Evolutionary conservation across 2,797 vertebrate genomes (phyloP), one percentile per base, ranked within the genome.

Genomic region (Acanthis flammea): DNA sequence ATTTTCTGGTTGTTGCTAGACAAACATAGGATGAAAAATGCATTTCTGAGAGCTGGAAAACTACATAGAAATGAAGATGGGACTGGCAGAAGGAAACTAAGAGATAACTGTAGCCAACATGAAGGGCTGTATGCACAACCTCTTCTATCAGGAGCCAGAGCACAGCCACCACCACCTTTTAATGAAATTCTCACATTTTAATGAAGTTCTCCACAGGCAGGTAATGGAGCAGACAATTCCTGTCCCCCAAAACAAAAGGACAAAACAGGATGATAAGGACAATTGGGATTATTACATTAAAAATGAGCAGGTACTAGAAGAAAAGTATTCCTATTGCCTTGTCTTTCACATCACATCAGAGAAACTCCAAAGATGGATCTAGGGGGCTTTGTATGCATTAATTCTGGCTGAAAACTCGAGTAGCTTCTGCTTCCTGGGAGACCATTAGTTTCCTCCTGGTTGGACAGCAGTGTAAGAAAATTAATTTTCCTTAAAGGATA

Each of bases 91-190:
- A 77, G 14, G 30, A 70, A 86, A 62, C 7, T 5, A 30, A 13
- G 19, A 50, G 9, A 3, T 24, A 76, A 45, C 3, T n/a, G 22
- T 3, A 13, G 4, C 21, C 11, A 25, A 3, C 2, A 2, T 2
- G 25, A 31, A 72, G 50, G 7, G 4, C 9, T 53, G 13, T 21
- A 12, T 15, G 10, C 17, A 35, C 2, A 15, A 18, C 18, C 9
- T 19, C 44, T 18, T 16, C 33, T 28, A 3, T 8, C 31, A 15
- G 35, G 30, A 62, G 19, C 10, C 21, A 51, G 47, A 42, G 30
- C 27, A 31, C 10, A 90, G 0, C 5, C 16, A 25, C 4, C 7
- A 28, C 13, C 11, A 19, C 1, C 9, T 70, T 60, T 48, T 6
- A 37, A 60, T 24, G 6, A 83, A 83, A 51, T 0, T 0, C 7